Evolutionary conservation across 2,113 vertebrate genomes (phyloP).

Genomic region (Catagonus wagneri): DNA sequence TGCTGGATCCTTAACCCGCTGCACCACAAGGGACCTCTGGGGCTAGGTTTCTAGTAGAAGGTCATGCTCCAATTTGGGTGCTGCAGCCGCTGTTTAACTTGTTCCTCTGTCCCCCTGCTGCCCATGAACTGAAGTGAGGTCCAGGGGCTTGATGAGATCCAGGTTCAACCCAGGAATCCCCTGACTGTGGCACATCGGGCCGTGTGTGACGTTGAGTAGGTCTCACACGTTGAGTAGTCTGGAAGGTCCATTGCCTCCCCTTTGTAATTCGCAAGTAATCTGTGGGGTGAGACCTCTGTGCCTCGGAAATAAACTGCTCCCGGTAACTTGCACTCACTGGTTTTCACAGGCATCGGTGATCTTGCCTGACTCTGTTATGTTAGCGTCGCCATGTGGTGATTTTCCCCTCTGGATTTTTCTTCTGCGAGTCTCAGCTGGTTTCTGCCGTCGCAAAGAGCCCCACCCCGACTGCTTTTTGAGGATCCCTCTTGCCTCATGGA

Average conservation of each 20-base stretch:
- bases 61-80: fast-evolving
- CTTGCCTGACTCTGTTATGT: not conserved
- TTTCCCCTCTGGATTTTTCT: not conserved
- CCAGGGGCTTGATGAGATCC: not conserved
- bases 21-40: too few relatives aligned
- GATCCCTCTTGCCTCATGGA: fast-evolving
- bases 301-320: not conserved
- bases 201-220: not conserved
- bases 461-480: not conserved
- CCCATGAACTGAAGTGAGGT: not conserved
- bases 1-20: too few relatives aligned
- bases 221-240: fast-evolving
- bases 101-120: not conserved
- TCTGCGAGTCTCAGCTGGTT: not conserved
- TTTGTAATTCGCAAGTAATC: not conserved
- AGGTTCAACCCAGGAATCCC: not conserved
- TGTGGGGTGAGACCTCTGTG: not conserved
- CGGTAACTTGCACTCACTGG: not conserved
- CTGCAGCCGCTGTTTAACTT: not conserved
- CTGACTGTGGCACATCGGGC: not conserved
- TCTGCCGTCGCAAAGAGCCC: not conserved
- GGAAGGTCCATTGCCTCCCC: not conserved
- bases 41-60: not conserved
- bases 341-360: not conserved
- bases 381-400: not conserved